Base-by-base conservation (phyloP, 2,797 vertebrate genomes). In the Spinus olivaceus region DNA sequence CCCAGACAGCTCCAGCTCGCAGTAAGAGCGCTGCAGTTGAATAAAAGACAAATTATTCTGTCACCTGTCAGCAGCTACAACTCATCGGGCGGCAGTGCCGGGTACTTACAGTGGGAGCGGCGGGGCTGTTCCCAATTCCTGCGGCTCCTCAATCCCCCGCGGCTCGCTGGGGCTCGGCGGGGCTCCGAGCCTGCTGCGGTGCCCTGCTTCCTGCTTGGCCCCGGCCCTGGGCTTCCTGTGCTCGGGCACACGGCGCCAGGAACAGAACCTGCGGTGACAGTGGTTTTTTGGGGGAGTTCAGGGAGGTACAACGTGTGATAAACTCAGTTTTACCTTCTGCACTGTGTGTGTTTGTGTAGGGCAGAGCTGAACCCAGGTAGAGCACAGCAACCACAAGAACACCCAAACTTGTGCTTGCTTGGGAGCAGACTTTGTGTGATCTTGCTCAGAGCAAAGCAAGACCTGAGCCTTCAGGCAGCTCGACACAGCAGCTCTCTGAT, bases 41-140 rank as follows among this genome's bases (percentile, higher is more conserved):
- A 85, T 83, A 94, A 74, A 84, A 94, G 88, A 80, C 88, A 86
- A 83, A 90, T 93, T 74, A 87, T 72, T 86, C 85, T 97, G 60
- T 65, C 74, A 44, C 39, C 67, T 81, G 42, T 85, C 74, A 77
- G 93, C 65, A 70, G 72, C 51, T 83, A n/a, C 78, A 71, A 69
- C 95, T 39, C 53, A 89, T 93, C 71, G 32, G 95, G 28, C 81
- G 49, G 70, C 27, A 76, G 74, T 27, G 25, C 28, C 70, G 41
- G 79, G 87, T 93, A 88, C 92, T 94, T 42, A 83, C 59, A 8
- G 77, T n/a, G 89, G 56, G 81, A 85, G 47, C 92, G 86, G 83
- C 30, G 20, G 70, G 49, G 70, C n/a, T 60, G 11, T 30, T 70
- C 70, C 39, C 91, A 92, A 53, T 91, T 97, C 83, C 46, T 53